Base-by-base conservation (phyloP, 2,797 vertebrate genomes). In the Cyclopterus lumpus region DNA sequence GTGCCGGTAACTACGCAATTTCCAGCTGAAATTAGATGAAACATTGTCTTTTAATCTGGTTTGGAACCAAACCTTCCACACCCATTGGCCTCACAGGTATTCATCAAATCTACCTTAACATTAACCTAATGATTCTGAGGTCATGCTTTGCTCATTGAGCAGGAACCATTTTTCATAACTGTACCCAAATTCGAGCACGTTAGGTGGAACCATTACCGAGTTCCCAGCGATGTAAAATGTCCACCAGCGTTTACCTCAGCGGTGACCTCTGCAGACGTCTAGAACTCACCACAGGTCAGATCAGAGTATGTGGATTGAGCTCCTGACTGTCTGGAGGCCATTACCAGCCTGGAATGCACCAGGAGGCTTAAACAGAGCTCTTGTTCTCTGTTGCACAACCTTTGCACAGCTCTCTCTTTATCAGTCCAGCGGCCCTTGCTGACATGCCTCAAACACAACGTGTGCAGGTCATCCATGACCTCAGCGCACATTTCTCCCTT, bases 321-420 rank as follows among this genome's bases (percentile, higher is more conserved):
- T 71, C 66, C 63, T 67, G 54, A 74, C 38, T 76, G 61, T 66
- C 49, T 57, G 24, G 54, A n/a, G 73, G 60, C 53, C 68, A 36
- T 38, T 62, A 34, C 2, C 18, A 24, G 83, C 18, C 38, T 66
- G 64, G 78, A 83, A 88, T 87, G 79, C 80, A 67, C 49, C 18
- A 36, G 62, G 30, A 11, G 48, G 59, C 38, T 80, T 82, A 70
- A 88, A 88, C 69, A 70, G 71, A 62, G 81, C 77, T 83, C 84
- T 83, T 89, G 84, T 91, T 91, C 82, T 80, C 42, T 77, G 74
- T 90, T 87, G 82, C 88, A 83, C 81, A 91, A 93, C 87, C 87
- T 86, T 86, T 85, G 82, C 81, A 64, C 82, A 63, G 67, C 51
- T 75, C 44, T 75, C 40, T 62, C 26, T 79, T 91, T 87, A 88